A percentile compares a stretch with the other conserved stretches of the same genome.
These are phyloP conservation scores for Drosophila subsilvestris DNA, from an alignment of 2,888 invertebrate species.

Conservation along the genomic window DNA sequence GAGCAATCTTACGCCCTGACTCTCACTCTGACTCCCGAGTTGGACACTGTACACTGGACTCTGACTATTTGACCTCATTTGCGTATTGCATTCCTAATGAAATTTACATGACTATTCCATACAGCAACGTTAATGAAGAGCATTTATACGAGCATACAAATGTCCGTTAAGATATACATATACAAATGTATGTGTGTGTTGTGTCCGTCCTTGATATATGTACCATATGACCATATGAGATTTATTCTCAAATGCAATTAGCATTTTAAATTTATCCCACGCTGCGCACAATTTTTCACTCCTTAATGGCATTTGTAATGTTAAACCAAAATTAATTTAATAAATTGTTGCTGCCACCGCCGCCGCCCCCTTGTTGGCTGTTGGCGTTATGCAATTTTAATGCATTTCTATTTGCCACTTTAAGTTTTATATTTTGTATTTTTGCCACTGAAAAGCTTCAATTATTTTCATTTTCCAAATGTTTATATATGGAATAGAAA, in stretches of 20 bases:
- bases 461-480: conserved; percentile 5
- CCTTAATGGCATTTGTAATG: conserved; percentile 51
- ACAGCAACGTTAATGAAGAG: conserved; percentile 45
- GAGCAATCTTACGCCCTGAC: background rate
- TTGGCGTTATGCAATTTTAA: conserved; percentile 29
- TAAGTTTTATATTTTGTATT: background rate
- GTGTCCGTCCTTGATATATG: background rate
- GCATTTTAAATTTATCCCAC: conserved; percentile 60
- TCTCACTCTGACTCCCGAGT: background rate
- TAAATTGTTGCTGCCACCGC: conserved; percentile 27
- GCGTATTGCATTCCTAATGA: conserved; percentile 45
- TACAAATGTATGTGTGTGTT: conserved; percentile 8
- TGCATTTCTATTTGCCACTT: conserved; percentile 43
- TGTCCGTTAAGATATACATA: background rate
- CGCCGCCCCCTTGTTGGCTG: conserved; percentile 1
- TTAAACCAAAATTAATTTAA: conserved; percentile 52
- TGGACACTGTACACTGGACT: background rate
- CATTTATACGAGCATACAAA: conserved; percentile 24
- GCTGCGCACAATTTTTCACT: conserved; percentile 41
- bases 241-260: conserved; percentile 70
- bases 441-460: conserved; percentile 1
- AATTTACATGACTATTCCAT: conserved; percentile 39
- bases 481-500: background rate
- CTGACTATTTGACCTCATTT: conserved; percentile 43
- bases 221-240: conserved; percentile 38